A percentile compares a stretch with the other conserved stretches of the same genome.
These are phyloP conservation scores for Euzophera pinguis DNA, from an alignment of 2,888 invertebrate species.

Conservation along the genomic window DNA sequence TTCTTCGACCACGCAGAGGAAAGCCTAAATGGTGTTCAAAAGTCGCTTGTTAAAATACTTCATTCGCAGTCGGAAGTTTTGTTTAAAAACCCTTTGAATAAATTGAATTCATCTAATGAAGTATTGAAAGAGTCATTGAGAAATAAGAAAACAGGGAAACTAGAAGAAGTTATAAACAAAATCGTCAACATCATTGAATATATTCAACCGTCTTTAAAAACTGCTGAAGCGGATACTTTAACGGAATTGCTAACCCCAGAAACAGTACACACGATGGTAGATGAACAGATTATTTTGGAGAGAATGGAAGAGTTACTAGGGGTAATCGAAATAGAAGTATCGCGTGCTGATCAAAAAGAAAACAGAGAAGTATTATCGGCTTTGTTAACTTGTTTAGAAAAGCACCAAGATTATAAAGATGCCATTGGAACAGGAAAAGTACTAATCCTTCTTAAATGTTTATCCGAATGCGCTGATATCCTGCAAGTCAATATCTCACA, in stretches of 20 bases:
- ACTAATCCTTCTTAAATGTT: conserved; percentile 55
- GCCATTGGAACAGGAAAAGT: conserved; percentile 48
- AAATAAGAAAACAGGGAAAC: conserved; percentile 24
- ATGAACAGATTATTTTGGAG: conserved; percentile 29
- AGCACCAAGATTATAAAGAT: conserved; percentile 52
- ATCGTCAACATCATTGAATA: conserved; percentile 29
- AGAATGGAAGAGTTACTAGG: conserved; percentile 37
- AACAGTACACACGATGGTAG: conserved; percentile 13
- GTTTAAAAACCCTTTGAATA: conserved; percentile 39
- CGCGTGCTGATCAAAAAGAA: conserved; percentile 3
- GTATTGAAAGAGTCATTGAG: conserved; percentile 24
- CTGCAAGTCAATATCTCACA: conserved; percentile 36
- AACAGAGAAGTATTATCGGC: conserved; percentile 29
- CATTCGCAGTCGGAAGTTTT: conserved; percentile 45
- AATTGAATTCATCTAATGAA: conserved; percentile 32
- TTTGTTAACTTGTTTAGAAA: conserved; percentile 39
- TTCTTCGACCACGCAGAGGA: conserved; percentile 47
- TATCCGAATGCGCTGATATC: conserved; percentile 55
- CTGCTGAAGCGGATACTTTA: conserved; percentile 30
- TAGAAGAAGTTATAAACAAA: conserved; percentile 30
- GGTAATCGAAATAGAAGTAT: conserved; percentile 30
- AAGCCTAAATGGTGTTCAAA: conserved; percentile 43
- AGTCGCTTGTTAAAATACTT: conserved; percentile 44
- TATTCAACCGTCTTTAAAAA: conserved; percentile 32
- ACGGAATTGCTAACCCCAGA: conserved; percentile 37